phyloP scores from a whole-genome alignment of 2,888 invertebrate genomes.

The Standfussiana lucernea region DNA sequence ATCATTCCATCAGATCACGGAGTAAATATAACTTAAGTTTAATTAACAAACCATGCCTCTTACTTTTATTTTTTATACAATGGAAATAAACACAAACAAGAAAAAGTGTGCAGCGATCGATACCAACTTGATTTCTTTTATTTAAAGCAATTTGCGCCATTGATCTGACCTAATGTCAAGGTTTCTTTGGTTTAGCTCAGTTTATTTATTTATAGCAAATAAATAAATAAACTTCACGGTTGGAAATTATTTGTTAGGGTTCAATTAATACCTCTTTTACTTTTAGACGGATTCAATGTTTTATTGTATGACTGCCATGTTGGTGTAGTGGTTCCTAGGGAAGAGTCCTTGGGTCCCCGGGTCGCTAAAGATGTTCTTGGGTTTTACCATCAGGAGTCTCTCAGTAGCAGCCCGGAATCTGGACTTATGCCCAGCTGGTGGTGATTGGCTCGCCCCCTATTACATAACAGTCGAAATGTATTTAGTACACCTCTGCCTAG shows the following conservation, averaged over 20 bases:
- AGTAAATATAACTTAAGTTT: too few species aligned
- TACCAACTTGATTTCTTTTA: not conserved
- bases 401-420: not conserved
- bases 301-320: not conserved
- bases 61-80: not conserved
- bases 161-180: conserved; percentile 24
- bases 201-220: conserved; percentile 8
- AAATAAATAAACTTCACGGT: too few species aligned
- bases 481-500: not conserved
- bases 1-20: too few species aligned
- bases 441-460: not conserved
- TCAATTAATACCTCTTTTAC: conserved; percentile 16
- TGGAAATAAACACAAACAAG: not conserved
- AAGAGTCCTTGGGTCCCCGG: not conserved
- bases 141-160: not conserved
- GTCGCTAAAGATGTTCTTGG: not conserved
- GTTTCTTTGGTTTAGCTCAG: conserved; percentile 16
- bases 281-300: not conserved
- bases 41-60: too few species aligned
- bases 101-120: not conserved
- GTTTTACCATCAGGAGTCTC: not conserved
- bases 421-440: not conserved
- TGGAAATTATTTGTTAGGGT: conserved; percentile 16
- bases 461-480: not conserved
- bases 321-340: not conserved